phyloP scores from a whole-genome alignment of 2,113 vertebrate species.

The Erpornis zantholeuca region DNA sequence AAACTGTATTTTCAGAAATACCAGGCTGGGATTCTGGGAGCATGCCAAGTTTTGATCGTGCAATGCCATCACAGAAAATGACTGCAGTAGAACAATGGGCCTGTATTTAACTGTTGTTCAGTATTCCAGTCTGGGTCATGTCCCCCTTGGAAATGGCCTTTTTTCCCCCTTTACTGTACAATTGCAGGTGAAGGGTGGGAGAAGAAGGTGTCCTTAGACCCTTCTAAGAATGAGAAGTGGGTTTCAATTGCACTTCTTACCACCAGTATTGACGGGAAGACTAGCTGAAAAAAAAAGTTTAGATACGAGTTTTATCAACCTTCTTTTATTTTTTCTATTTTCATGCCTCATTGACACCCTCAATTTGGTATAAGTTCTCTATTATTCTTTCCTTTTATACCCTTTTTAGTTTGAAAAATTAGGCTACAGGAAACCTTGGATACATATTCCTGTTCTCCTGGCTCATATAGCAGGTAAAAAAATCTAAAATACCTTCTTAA shows the following conservation, averaged over 20 bases:
- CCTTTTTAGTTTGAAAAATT: conserved; percentile 86
- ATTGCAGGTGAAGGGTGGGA: background rate
- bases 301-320: background rate
- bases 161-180: background rate
- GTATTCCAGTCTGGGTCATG: background rate
- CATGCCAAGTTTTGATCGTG: background rate
- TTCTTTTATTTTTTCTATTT: background rate
- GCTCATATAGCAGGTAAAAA: conserved; percentile 85
- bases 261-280: background rate
- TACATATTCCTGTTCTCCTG: conserved; percentile 82
- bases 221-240: background rate
- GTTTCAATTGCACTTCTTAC: background rate
- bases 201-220: too few species aligned
- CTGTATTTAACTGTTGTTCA: background rate
- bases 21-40: background rate
- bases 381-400: background rate
- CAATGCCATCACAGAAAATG: background rate
- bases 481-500: background rate
- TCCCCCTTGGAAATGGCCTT: background rate
- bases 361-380: background rate
- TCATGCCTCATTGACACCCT: background rate
- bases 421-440: conserved; percentile 82
- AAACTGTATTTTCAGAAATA: background rate
- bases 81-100: background rate
- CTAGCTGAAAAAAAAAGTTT: background rate